A percentile compares a stretch with the other conserved stretches of the same genome.
phyloP scores from a whole-genome alignment of 2,888 invertebrate species.

The Choristoneura rosaceana region DNA sequence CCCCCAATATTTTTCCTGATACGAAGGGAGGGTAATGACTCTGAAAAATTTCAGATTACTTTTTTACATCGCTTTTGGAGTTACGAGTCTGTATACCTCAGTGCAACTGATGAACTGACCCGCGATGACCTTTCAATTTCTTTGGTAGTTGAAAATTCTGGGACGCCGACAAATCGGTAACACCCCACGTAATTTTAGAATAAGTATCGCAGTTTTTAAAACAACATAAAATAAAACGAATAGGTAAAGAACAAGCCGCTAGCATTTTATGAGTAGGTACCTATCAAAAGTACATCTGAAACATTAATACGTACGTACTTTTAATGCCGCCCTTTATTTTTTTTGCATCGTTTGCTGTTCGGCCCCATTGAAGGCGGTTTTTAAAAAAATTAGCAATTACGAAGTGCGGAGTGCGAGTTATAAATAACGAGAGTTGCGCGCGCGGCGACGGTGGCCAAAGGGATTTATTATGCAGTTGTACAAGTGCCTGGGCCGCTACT shows the following conservation, averaged over 20 bases:
- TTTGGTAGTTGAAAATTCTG: conserved; percentile 20
- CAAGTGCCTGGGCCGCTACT: conserved; percentile 47
- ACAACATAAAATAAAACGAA: background rate
- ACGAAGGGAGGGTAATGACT: conserved; percentile 60
- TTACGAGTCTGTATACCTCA: conserved; percentile 7
- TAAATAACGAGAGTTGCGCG: conserved; percentile 57
- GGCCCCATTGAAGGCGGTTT: conserved; percentile 14
- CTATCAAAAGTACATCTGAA: background rate
- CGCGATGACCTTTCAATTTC: conserved; percentile 24
- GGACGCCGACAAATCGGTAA: background rate
- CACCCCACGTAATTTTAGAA: background rate
- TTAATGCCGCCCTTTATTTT: background rate
- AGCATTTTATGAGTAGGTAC: background rate
- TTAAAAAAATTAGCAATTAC: conserved; percentile 23
- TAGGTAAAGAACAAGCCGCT: background rate
- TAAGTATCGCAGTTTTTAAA: too few species aligned
- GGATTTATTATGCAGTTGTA: conserved; percentile 65
- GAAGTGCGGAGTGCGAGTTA: conserved; percentile 42
- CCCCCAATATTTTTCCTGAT: conserved; percentile 57
- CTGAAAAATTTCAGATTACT: conserved; percentile 62
- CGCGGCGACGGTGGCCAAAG: conserved; percentile 49
- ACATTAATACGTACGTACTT: background rate
- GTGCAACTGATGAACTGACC: conserved; percentile 27
- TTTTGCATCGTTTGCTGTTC: conserved; percentile 3
- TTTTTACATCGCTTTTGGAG: conserved; percentile 46